phyloP scores from a whole-genome alignment of 2,797 vertebrate genomes.

The Coregonus ussuriensis region DNA sequence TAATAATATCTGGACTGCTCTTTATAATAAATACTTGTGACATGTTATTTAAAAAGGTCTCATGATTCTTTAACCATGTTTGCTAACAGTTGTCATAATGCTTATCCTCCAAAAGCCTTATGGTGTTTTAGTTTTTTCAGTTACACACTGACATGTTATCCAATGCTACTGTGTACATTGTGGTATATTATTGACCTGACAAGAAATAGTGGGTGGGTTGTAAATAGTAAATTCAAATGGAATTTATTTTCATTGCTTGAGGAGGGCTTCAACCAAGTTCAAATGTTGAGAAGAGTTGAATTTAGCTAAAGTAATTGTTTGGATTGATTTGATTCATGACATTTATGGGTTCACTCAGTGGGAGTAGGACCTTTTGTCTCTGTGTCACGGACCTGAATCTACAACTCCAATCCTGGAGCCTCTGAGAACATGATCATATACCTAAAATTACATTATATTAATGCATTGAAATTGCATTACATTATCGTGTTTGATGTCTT shows the following conservation, averaged over 20 bases:
- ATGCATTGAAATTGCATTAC: background rate
- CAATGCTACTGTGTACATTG: background rate
- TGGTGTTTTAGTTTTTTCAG: background rate
- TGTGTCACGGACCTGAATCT: background rate
- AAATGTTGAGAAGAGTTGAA: too few relatives aligned
- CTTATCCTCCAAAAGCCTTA: background rate
- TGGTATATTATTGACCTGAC: background rate
- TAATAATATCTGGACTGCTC: background rate
- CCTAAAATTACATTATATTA: too few relatives aligned
- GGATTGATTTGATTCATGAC: background rate
- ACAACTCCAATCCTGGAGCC: background rate
- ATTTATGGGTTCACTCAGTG: background rate
- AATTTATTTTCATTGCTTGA: background rate
- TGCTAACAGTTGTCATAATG: background rate
- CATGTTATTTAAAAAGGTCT: background rate
- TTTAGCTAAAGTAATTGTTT: background rate
- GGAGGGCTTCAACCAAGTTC: background rate
- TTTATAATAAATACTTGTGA: background rate
- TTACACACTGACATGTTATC: background rate
- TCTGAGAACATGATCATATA: background rate
- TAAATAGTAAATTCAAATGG: background rate
- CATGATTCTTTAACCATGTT: background rate
- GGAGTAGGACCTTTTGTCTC: background rate
- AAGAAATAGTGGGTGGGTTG: background rate
- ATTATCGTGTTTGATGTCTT: background rate